A percentile compares a stretch with the other conserved stretches of the same genome.
Conservation (phyloP, 30 jellyfish, hydroid and myxozoan species). For the Chrysaora quinquecirrha region DNA sequence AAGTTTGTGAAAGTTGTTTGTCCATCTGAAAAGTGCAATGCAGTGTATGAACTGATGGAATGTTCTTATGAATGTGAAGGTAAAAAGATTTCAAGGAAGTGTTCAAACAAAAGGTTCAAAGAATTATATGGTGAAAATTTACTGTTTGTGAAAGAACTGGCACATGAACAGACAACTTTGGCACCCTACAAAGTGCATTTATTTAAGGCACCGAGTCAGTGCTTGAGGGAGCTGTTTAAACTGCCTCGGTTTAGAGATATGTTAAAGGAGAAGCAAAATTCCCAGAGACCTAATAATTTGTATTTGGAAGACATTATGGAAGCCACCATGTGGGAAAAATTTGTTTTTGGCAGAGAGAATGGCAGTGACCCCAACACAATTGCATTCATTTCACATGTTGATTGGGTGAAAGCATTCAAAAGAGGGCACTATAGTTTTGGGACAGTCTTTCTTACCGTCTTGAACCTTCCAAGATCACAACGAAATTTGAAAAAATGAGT, state of each 20-base stretch:
- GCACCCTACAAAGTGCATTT: background rate
- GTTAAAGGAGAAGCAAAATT: too few species aligned
- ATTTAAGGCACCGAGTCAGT: background rate
- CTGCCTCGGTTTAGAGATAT: too few species aligned
- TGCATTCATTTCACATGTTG: constrained; percentile 1
- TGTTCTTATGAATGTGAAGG: background rate
- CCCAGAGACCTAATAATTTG: too few species aligned
- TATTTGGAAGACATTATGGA: too few species aligned
- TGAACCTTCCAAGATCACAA: constrained; percentile 1
- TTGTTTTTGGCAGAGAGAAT: too few species aligned
- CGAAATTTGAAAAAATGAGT: background rate
- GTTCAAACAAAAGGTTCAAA: background rate
- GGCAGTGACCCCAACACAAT: too few species aligned
- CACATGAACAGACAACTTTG: background rate
- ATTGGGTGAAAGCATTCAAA: constrained; percentile 17
- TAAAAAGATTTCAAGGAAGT: background rate
- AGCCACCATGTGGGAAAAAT: too few species aligned
- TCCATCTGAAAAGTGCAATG: background rate
- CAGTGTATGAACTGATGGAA: background rate
- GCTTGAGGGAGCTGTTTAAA: too few species aligned
- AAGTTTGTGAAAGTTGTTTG: background rate
- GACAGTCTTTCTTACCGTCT: background rate
- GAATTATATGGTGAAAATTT: background rate
- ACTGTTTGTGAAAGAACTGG: background rate
- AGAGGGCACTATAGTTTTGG: background rate